Conservation (phyloP, 1,140 invertebrate genomes). For the Octopus sinensis region DNA sequence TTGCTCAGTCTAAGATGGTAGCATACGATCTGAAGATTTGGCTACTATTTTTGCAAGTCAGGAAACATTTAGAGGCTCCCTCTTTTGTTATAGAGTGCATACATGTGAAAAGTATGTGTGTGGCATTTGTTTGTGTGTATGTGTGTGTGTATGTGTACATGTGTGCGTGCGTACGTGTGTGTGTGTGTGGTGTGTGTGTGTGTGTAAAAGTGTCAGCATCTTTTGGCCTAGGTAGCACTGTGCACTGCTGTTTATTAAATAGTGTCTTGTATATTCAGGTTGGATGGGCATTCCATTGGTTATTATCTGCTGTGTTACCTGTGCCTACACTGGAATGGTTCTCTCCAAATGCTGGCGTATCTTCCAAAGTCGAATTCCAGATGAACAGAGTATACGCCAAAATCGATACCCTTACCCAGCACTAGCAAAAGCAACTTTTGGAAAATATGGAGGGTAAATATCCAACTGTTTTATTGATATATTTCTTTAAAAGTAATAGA, state of each 20-base stretch:
- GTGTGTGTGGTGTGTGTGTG: not conserved
- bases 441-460: conserved; percentile 63
- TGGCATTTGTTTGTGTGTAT: not conserved
- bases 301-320: conserved; percentile 63
- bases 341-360: conserved; percentile 71
- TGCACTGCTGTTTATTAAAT: too few relatives aligned
- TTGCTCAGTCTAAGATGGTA: too few relatives aligned
- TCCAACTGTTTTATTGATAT: conserved; percentile 7
- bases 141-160: not conserved
- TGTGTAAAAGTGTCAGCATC: not conserved
- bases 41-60: too few relatives aligned
- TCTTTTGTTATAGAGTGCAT: too few relatives aligned
- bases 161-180: not conserved
- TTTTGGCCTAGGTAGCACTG: too few relatives aligned
- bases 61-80: too few relatives aligned
- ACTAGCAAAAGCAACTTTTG: conserved; percentile 66
- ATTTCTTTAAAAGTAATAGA: not conserved
- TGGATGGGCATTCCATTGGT: conserved; percentile 67
- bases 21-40: too few relatives aligned
- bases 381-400: conserved; percentile 62
- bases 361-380: conserved; percentile 63
- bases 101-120: too few relatives aligned
- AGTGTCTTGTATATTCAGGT: conserved; percentile 55
- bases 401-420: conserved; percentile 69
- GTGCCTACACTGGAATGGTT: conserved; percentile 61